phyloP scores from a whole-genome alignment of 2,888 invertebrate genomes.

The Caenorhabditis zanzibari region DNA sequence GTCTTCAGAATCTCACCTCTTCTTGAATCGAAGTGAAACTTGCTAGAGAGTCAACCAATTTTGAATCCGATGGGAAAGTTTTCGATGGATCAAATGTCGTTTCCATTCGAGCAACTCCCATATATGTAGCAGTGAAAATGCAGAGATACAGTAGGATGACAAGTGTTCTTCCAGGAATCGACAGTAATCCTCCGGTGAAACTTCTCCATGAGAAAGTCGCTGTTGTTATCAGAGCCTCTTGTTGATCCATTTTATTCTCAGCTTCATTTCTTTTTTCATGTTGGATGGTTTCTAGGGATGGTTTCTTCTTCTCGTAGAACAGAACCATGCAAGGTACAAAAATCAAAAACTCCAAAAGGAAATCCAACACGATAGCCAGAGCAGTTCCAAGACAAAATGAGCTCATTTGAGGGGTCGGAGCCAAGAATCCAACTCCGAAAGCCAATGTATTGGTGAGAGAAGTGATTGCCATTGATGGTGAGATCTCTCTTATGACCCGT shows the following conservation, averaged over 20 bases:
- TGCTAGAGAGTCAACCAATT: constrained; percentile 71
- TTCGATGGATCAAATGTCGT: constrained; percentile 80
- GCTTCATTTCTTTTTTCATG: constrained; percentile 1
- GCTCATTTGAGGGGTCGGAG: constrained; percentile 76
- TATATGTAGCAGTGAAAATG: constrained; percentile 68
- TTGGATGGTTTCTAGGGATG: background rate
- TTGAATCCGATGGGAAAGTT: constrained; percentile 80
- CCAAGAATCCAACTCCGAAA: constrained; percentile 74
- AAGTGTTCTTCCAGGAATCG: constrained; percentile 64
- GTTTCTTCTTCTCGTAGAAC: constrained; percentile 67
- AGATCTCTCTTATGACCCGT: constrained; percentile 69
- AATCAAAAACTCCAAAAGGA: constrained; percentile 78
- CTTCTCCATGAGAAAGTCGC: constrained; percentile 43
- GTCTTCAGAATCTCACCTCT: constrained; percentile 62
- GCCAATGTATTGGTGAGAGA: constrained; percentile 74
- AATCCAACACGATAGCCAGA: constrained; percentile 79
- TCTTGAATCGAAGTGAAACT: constrained; percentile 73
- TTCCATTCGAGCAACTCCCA: constrained; percentile 74
- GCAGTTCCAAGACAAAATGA: constrained; percentile 81
- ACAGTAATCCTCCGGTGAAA: constrained; percentile 64
- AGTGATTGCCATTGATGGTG: constrained; percentile 75
- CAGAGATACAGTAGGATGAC: constrained; percentile 68
- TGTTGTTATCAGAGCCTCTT: background rate
- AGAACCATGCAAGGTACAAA: constrained; percentile 76
- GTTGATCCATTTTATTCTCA: constrained; percentile 6